These are phyloP conservation scores for Physella acuta DNA, from an alignment of 1,140 invertebrate genomes.

Conservation along the genomic window DNA sequence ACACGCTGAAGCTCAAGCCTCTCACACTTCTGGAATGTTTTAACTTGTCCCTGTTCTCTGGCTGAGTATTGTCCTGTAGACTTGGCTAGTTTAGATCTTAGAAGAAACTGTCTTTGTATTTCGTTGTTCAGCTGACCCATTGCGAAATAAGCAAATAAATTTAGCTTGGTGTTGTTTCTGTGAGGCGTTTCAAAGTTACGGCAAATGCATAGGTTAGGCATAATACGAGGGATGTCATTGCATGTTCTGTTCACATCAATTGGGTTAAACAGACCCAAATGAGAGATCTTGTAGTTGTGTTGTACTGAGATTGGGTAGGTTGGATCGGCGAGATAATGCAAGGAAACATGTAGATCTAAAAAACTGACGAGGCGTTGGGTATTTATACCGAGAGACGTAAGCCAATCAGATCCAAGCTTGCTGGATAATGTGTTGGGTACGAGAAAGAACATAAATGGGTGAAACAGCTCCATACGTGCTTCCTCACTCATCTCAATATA, in stretches of 20 bases:
- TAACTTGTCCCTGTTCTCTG: no score
- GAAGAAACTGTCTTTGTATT: constrained; percentile 44
- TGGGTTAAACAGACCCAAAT: constrained; percentile 39
- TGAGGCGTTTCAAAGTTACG: constrained; percentile 42
- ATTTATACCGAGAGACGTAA: constrained; percentile 37
- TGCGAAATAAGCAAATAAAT: constrained; percentile 48
- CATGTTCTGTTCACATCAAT: constrained; percentile 44
- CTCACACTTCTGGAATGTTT: constrained; percentile 31
- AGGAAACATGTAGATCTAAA: constrained; percentile 43
- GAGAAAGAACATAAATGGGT: constrained; percentile 48
- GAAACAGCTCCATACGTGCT: constrained; percentile 51
- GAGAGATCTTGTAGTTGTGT: constrained; percentile 28
- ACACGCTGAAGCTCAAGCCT: constrained; percentile 25
- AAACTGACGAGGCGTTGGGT: constrained; percentile 40
- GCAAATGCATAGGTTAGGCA: constrained; percentile 56
- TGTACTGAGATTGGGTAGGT: background rate
- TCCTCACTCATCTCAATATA: constrained; percentile 44
- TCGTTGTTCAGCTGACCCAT: constrained; percentile 49
- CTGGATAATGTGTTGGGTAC: constrained; percentile 35
- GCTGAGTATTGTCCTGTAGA: no score
- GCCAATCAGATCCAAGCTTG: constrained; percentile 28
- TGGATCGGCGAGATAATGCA: constrained; percentile 27
- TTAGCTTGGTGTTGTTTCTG: constrained; percentile 31
- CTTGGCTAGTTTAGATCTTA: constrained; percentile 11
- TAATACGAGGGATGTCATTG: constrained; percentile 42